Evolutionary conservation across 2,888 invertebrate genomes (phyloP).

Genomic region (Hyposoter didymator): DNA sequence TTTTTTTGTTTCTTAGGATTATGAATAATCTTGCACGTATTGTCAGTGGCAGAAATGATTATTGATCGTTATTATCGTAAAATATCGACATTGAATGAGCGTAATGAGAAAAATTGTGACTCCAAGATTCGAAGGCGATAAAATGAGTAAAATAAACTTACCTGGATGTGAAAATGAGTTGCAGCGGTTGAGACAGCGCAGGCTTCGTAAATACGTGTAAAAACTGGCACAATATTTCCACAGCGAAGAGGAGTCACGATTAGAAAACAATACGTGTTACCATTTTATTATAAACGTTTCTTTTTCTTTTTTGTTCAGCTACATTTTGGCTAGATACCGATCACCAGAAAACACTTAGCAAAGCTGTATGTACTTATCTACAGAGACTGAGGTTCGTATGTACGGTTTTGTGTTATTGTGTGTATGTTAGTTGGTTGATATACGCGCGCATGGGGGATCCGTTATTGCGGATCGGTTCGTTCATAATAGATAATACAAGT

Average conservation of each 20-base stretch:
- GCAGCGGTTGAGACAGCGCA: not conserved
- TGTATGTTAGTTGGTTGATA: conserved; percentile 32
- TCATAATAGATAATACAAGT: conserved; percentile 22
- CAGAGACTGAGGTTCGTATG: conserved; percentile 78
- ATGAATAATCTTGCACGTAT: no score
- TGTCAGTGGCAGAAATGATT: no score
- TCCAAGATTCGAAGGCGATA: no score
- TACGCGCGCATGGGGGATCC: conserved; percentile 30
- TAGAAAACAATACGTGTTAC: conserved; percentile 83
- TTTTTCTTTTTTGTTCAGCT: conserved; percentile 76
- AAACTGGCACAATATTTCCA: not conserved
- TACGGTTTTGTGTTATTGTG: conserved; percentile 67
- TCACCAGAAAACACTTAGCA: conserved; percentile 84
- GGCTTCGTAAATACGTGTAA: not conserved
- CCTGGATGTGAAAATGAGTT: not conserved
- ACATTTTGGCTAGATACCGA: conserved; percentile 84
- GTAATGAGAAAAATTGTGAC: no score
- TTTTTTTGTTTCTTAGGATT: no score
- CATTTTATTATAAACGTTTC: conserved; percentile 84
- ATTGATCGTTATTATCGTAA: no score
- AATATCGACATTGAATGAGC: no score
- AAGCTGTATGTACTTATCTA: conserved; percentile 83
- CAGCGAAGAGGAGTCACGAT: conserved; percentile 71
- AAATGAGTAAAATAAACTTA: not conserved
- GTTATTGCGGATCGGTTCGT: conserved; percentile 21